These are phyloP conservation scores for Hirundichthys speculiger DNA, from an alignment of 2,113 vertebrate species.

Conservation along the genomic window DNA sequence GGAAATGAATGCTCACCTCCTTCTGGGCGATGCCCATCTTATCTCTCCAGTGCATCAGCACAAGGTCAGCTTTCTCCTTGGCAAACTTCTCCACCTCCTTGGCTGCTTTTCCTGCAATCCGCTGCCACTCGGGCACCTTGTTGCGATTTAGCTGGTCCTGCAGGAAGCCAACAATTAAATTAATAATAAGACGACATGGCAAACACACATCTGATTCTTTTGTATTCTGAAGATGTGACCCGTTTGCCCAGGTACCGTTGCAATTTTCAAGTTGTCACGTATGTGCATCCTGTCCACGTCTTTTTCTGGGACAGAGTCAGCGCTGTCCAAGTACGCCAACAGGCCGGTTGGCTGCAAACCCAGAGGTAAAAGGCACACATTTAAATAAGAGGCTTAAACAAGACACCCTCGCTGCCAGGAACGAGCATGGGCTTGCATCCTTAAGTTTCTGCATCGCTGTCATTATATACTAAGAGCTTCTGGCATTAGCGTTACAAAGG, in stretches of 20 bases:
- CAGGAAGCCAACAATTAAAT: not conserved
- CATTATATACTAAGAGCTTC: conserved; percentile 25
- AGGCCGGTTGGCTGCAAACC: conserved; percentile 88
- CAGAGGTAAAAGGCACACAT: not conserved
- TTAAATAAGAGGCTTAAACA: conserved; percentile 15
- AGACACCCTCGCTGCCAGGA: conserved; percentile 1
- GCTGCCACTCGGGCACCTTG: conserved; percentile 98
- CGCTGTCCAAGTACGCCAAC: conserved; percentile 92
- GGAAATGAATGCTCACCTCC: conserved; percentile 84
- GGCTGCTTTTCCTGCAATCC: conserved; percentile 96
- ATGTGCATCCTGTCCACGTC: conserved; percentile 97
- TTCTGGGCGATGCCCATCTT: conserved; percentile 99
- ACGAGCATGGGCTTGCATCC: not conserved
- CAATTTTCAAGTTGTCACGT: conserved; percentile 97
- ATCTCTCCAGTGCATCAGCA: conserved; percentile 98
- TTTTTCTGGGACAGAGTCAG: conserved; percentile 93
- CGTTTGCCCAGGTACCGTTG: conserved; percentile 82
- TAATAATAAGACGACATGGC: too few relatives aligned
- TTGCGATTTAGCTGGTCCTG: conserved; percentile 95
- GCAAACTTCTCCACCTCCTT: conserved; percentile 99
- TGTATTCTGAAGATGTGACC: not conserved
- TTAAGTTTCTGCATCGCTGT: not conserved
- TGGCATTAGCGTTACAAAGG: conserved; percentile 6
- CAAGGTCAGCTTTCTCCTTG: conserved; percentile 96
- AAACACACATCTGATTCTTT: not conserved